phyloP scores from a whole-genome alignment of 2,113 vertebrate species.

The Vidua chalybeata region DNA sequence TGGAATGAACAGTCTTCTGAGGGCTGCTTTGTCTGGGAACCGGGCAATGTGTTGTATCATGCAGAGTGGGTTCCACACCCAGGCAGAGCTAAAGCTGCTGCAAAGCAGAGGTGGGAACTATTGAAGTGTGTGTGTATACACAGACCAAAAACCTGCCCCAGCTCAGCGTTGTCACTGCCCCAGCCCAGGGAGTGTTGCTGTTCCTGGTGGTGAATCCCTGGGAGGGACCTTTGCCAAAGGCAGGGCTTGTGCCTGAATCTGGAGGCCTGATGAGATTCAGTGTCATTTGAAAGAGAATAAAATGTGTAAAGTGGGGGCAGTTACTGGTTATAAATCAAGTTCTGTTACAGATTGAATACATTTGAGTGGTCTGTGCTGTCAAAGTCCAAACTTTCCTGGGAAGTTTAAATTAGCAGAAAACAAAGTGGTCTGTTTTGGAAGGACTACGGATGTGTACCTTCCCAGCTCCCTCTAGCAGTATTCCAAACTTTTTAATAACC shows the following conservation, averaged over 20 bases:
- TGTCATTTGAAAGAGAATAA: neutral
- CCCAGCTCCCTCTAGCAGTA: conserved; percentile 18
- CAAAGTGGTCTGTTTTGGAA: neutral
- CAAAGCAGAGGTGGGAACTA: neutral
- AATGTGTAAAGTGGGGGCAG: neutral
- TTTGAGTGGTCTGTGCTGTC: neutral
- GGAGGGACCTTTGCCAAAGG: neutral
- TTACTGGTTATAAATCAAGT: neutral
- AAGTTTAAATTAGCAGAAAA: neutral
- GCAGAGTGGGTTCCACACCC: neutral
- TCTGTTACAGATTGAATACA: neutral
- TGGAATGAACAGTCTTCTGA: neutral
- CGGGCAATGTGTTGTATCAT: neutral
- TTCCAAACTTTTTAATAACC: neutral
- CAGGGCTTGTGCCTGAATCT: neutral
- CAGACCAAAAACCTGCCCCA: neutral
- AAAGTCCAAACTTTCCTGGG: neutral
- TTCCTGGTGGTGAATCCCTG: neutral
- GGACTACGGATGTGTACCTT: neutral
- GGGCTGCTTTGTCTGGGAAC: neutral
- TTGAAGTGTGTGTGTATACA: neutral
- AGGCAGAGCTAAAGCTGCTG: neutral
- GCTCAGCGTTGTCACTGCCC: neutral
- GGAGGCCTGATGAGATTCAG: neutral
- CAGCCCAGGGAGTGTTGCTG: neutral